Conservation (phyloP, 2,113 vertebrate genomes). For the Diphyllodes magnificus region DNA sequence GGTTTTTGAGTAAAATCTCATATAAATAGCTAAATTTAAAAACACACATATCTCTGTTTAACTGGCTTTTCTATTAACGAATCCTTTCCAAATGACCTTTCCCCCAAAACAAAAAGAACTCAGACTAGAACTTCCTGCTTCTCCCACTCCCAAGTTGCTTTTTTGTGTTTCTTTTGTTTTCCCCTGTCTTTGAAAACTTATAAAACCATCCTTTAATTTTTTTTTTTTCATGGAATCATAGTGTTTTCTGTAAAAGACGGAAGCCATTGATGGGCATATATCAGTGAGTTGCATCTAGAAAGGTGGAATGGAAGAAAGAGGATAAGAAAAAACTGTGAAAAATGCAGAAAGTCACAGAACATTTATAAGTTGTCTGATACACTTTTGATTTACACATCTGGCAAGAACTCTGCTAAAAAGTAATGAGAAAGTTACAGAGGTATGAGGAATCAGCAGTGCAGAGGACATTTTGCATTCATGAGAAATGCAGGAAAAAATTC, state of each 20-base stretch:
- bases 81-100: not conserved
- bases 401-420: not conserved
- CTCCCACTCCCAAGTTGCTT: not conserved
- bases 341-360: not conserved
- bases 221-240: not conserved
- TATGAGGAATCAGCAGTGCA: not conserved
- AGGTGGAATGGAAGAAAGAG: not conserved
- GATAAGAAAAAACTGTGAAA: not conserved
- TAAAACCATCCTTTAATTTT: not conserved
- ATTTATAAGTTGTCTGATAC: not conserved
- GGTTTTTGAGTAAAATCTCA: not conserved
- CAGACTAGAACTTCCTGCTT: not conserved
- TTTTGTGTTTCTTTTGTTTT: not conserved
- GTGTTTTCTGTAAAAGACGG: not conserved
- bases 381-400: not conserved
- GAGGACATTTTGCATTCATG: not conserved
- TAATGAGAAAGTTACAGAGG: not conserved
- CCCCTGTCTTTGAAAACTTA: not conserved
- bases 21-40: not conserved
- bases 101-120: not conserved
- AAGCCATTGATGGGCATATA: not conserved
- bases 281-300: not conserved
- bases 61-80: not conserved
- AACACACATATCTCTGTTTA: not conserved
- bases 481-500: not conserved